Evolutionary conservation across 1,140 invertebrate species (phyloP).

Genomic region (Drusus annulatus): DNA sequence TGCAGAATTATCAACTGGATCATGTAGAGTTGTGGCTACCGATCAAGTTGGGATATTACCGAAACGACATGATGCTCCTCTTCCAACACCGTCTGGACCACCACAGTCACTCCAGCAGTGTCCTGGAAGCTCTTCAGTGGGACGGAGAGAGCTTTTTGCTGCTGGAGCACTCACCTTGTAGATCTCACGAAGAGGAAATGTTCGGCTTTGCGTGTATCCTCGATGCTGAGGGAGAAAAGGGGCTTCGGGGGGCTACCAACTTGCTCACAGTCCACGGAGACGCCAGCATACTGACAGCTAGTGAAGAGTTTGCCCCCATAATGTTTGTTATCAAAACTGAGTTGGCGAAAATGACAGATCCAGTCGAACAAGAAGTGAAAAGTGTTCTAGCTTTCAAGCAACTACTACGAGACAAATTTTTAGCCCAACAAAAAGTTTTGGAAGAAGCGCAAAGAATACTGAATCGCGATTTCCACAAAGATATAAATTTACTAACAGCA

Average conservation of each 20-base stretch:
- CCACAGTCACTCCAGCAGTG: slow-evolving; percentile 63
- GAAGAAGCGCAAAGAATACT: slow-evolving; percentile 41
- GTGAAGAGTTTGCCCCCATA: slow-evolving; percentile 52
- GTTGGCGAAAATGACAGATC: slow-evolving; percentile 40
- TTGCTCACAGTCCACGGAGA: slow-evolving; percentile 23
- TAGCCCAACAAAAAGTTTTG: slow-evolving; percentile 43
- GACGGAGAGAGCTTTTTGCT: slow-evolving; percentile 67
- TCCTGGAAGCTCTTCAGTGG: slow-evolving; percentile 69
- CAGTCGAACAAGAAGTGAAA: slow-evolving; percentile 44
- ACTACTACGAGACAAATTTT: slow-evolving; percentile 42
- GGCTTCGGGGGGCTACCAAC: slow-evolving; percentile 45
- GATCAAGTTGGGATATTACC: slow-evolving; percentile 51
- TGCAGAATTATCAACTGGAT: slow-evolving; percentile 48
- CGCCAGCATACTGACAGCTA: slow-evolving; percentile 50
- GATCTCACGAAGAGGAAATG: slow-evolving; percentile 50
- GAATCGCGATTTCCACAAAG: slow-evolving; percentile 23
- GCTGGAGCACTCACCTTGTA: slow-evolving; percentile 52
- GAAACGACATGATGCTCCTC: slow-evolving; percentile 70
- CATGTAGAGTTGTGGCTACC: slow-evolving; percentile 55
- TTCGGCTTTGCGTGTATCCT: slow-evolving; percentile 56
- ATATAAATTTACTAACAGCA: slow-evolving; percentile 46
- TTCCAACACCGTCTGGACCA: slow-evolving; percentile 68
- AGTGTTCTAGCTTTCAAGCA: slow-evolving; percentile 39
- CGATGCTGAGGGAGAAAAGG: slow-evolving; percentile 52
- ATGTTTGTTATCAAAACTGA: slow-evolving; percentile 55